These are phyloP conservation scores for Eugnorisma glareosa DNA, from an alignment of 2,888 invertebrate genomes.

Conservation along the genomic window DNA sequence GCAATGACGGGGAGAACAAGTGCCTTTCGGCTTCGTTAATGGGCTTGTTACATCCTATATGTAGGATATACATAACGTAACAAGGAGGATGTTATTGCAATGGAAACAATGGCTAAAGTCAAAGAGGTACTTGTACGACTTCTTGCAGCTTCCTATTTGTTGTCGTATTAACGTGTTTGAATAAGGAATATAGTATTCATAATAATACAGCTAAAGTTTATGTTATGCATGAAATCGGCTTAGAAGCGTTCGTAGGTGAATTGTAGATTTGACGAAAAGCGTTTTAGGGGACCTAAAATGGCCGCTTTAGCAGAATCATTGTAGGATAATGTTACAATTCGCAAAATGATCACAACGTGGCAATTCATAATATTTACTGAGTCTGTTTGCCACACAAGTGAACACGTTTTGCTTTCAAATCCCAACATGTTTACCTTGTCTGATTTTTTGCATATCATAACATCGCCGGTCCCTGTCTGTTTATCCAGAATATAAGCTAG, in stretches of 20 bases:
- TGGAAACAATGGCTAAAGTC: slow-evolving; percentile 25
- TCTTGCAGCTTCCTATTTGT: neutral
- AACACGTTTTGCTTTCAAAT: no score
- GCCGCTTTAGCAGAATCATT: no score
- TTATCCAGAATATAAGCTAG: neutral
- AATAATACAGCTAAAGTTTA: neutral
- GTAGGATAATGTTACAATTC: no score
- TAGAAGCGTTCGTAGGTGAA: neutral
- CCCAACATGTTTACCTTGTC: neutral
- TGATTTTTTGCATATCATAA: neutral
- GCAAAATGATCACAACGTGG: no score
- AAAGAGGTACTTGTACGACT: neutral
- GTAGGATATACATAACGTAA: slow-evolving; percentile 23
- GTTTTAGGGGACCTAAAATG: no score
- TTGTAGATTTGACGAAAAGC: neutral
- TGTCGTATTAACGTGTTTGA: neutral
- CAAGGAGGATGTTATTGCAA: neutral
- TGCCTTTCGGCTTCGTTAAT: no score
- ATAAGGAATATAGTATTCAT: neutral
- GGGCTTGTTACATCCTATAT: no score
- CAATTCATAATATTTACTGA: no score
- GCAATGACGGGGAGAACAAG: no score
- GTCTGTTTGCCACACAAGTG: no score
- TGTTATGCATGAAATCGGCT: neutral
- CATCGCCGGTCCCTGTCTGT: neutral